These are phyloP conservation scores for Odontothrips loti DNA, from an alignment of 2,888 invertebrate species.

Conservation along the genomic window DNA sequence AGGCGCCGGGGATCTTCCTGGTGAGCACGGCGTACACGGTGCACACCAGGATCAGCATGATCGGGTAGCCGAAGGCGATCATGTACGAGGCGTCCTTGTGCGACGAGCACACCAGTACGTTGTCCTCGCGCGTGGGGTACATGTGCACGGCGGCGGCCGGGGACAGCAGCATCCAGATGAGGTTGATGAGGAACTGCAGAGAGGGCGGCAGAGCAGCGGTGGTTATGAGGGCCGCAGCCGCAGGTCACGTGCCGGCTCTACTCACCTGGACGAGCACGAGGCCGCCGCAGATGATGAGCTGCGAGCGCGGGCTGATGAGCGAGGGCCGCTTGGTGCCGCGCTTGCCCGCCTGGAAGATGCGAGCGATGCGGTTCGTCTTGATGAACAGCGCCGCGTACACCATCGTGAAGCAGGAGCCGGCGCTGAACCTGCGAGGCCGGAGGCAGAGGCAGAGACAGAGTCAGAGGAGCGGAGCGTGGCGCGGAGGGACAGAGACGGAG, in stretches of 20 bases:
- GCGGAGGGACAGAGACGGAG: too few relatives aligned
- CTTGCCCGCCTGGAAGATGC: slow-evolving; percentile 96
- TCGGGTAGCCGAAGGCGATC: slow-evolving; percentile 89
- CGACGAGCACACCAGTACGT: slow-evolving; percentile 85
- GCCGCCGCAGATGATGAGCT: slow-evolving; percentile 81
- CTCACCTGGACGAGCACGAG: slow-evolving; percentile 80
- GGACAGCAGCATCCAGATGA: slow-evolving; percentile 84
- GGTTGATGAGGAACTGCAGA: slow-evolving; percentile 73
- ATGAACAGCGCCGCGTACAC: slow-evolving; percentile 95
- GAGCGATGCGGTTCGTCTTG: slow-evolving; percentile 93
- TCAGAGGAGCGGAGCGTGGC: too few relatives aligned
- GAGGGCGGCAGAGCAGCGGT: not conserved
- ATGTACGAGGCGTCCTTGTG: slow-evolving; percentile 88
- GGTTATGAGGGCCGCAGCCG: too few relatives aligned
- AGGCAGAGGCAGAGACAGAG: not conserved
- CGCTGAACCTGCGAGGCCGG: slow-evolving; percentile 65
- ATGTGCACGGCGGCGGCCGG: slow-evolving; percentile 85
- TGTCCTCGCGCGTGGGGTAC: slow-evolving; percentile 85
- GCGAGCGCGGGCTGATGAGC: slow-evolving; percentile 88
- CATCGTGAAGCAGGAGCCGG: slow-evolving; percentile 93
- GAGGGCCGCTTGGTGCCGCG: slow-evolving; percentile 90
- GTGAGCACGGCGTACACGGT: slow-evolving; percentile 93
- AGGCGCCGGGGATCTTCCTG: slow-evolving; percentile 94
- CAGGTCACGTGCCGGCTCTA: not conserved
- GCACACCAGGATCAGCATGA: slow-evolving; percentile 81